Percentiles rank a stretch among this genome's conserved stretches.
Conservation (phyloP, 2,113 vertebrate genomes). For the Ageneiosus marmoratus region DNA sequence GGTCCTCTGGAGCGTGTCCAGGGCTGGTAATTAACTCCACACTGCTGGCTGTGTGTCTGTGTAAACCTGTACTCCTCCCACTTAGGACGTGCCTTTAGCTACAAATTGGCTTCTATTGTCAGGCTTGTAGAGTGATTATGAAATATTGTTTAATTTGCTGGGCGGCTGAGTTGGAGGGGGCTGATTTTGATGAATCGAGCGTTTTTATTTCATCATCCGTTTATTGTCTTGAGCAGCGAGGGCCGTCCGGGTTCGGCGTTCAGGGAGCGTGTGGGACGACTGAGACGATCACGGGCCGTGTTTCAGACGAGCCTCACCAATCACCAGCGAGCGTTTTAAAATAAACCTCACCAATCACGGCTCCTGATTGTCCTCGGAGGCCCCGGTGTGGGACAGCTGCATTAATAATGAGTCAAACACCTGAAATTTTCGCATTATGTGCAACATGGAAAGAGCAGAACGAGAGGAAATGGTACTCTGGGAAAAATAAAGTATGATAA, state of each 20-base stretch:
- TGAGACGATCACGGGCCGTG: constrained; percentile 22
- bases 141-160: constrained; percentile 89
- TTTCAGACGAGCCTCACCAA: constrained; percentile 18
- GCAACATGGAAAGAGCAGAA: constrained; percentile 27
- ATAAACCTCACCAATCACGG: constrained; percentile 39
- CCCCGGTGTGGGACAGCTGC: constrained; percentile 11
- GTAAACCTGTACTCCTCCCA: constrained; percentile 75
- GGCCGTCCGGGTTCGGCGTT: constrained; percentile 27
- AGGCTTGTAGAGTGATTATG: constrained; percentile 86
- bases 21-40: constrained; percentile 90
- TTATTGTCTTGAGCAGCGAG: constrained; percentile 76
- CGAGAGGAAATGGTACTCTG: constrained; percentile 42
- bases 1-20: constrained; percentile 89
- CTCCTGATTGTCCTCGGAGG: constrained; percentile 27
- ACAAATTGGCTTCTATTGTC: constrained; percentile 85
- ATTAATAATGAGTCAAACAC: constrained; percentile 38
- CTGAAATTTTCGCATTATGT: constrained; percentile 27
- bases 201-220: constrained; percentile 81
- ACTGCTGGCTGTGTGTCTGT: constrained; percentile 53
- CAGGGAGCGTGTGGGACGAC: constrained; percentile 35
- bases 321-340: constrained; percentile 29
- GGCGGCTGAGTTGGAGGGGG: constrained; percentile 70
- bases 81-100: constrained; percentile 80
- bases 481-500: constrained; percentile 14
- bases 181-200: constrained; percentile 84